Evolutionary conservation across 2,888 invertebrate genomes (phyloP).

Genomic region (Malacosoma neustria): DNA sequence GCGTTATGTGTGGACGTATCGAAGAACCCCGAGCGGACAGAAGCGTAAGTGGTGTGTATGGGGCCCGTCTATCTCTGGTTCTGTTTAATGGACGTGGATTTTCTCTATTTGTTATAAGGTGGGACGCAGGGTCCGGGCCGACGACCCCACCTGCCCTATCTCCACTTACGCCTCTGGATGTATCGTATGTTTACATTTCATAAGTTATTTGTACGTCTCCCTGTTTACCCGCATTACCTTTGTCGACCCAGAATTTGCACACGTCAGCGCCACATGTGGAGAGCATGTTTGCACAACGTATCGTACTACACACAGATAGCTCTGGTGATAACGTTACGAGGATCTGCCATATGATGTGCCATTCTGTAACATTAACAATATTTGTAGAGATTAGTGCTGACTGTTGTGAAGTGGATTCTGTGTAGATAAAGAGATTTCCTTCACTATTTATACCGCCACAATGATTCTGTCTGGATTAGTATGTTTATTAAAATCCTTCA

Average conservation of each 20-base stretch:
- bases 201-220: constrained; percentile 11
- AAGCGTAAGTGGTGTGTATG: constrained; percentile 70
- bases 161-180: constrained; percentile 76
- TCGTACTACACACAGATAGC: background rate
- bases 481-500: too few relatives aligned
- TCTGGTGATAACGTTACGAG: background rate
- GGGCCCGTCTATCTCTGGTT: constrained; percentile 47
- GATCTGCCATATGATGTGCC: too few relatives aligned
- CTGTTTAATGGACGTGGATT: constrained; percentile 61
- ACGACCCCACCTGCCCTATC: constrained; percentile 73
- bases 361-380: too few relatives aligned
- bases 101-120: constrained; percentile 72
- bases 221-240: background rate
- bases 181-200: constrained; percentile 65
- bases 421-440: too few relatives aligned
- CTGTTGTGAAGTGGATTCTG: too few relatives aligned
- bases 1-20: background rate
- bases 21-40: constrained; percentile 49
- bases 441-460: too few relatives aligned
- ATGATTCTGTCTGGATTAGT: too few relatives aligned
- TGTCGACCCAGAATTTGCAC: background rate
- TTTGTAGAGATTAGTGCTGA: too few relatives aligned
- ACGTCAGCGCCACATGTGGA: background rate
- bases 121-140: constrained; percentile 72
- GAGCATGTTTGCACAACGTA: background rate